Evolutionary conservation across 2,113 vertebrate genomes (phyloP).

Genomic region (Corythoichthys intestinalis): DNA sequence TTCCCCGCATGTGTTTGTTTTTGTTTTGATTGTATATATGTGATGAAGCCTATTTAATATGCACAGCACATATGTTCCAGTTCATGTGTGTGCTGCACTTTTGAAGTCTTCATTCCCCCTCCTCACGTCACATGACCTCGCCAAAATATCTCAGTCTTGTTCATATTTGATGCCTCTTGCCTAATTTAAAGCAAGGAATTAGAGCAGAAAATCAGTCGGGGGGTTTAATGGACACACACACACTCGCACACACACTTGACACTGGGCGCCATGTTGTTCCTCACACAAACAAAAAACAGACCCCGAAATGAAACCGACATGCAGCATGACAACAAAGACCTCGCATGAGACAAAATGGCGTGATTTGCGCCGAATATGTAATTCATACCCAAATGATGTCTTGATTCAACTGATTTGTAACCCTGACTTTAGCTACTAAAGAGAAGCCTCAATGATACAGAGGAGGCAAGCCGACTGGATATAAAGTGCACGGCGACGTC

Average conservation of each 20-base stretch:
- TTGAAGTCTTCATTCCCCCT: slow-evolving; percentile 54
- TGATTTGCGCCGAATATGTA: neutral
- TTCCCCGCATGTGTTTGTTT: neutral
- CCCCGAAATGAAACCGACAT: neutral
- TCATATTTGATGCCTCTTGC: slow-evolving; percentile 72
- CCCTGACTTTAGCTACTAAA: no score
- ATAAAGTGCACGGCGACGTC: slow-evolving; percentile 62
- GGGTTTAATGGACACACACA: neutral
- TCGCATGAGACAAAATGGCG: neutral
- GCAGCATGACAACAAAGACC: neutral
- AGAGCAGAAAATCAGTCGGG: slow-evolving; percentile 67
- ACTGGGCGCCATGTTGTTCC: slow-evolving; percentile 1
- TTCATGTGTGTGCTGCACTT: slow-evolving; percentile 29
- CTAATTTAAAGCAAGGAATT: slow-evolving; percentile 71
- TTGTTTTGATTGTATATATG: neutral
- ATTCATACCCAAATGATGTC: no score
- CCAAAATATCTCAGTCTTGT: slow-evolving; percentile 60
- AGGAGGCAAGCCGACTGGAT: slow-evolving; percentile 35
- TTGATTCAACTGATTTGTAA: no score
- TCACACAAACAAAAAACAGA: neutral
- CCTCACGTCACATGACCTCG: slow-evolving; percentile 56
- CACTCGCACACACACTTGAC: neutral
- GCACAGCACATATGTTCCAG: neutral
- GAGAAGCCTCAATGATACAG: no score
- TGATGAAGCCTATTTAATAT: neutral